Base-by-base conservation (phyloP, 2,113 vertebrate species). In the Planiliza haematocheilus region DNA sequence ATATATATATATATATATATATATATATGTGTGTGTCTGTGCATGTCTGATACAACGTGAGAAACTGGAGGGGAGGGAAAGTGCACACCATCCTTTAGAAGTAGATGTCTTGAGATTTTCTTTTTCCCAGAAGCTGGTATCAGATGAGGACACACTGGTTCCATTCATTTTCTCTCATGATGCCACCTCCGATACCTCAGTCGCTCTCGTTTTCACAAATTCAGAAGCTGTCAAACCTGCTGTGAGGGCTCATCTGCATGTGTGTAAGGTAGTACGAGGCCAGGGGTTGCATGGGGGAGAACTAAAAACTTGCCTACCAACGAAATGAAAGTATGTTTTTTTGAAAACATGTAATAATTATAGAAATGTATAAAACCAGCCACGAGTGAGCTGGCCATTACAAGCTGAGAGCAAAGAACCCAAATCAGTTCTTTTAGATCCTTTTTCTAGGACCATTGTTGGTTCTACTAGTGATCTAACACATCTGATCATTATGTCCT, bases 1-100 rank as follows among this genome's bases (percentile, higher is more conserved):
- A n/a, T n/a, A n/a, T n/a, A n/a, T n/a, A n/a, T n/a, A n/a, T n/a
- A n/a, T n/a, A n/a, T n/a, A n/a, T n/a, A n/a, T n/a, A n/a, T n/a
- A n/a, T n/a, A n/a, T n/a, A n/a, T n/a, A n/a, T n/a, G 42, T 42
- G 63, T 67, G 53, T 46, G 58, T 72, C 43, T 37, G 14, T 42
- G 38, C 60, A 20, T 66, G 49, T 36, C 10, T 9, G 57, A 69
- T 18, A 45, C 42, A 17, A 12, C 2, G 8, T 56, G 48, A 73
- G 41, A 70, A 62, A 50, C 13, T 50, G 36, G 1, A 10, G 61
- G 18, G 0, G 51, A 53, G 43, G 64, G 21, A 69, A 50, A 43
- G 10, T 3, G 55, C 18, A 24, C 17, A 61, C 20, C 24, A 30
- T 30, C 24, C 5, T 30, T 30, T 30, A 30, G 24, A 30, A 30